Evolutionary conservation across 2,888 invertebrate species (phyloP).

Genomic region (Didymodactylos carnosus): DNA sequence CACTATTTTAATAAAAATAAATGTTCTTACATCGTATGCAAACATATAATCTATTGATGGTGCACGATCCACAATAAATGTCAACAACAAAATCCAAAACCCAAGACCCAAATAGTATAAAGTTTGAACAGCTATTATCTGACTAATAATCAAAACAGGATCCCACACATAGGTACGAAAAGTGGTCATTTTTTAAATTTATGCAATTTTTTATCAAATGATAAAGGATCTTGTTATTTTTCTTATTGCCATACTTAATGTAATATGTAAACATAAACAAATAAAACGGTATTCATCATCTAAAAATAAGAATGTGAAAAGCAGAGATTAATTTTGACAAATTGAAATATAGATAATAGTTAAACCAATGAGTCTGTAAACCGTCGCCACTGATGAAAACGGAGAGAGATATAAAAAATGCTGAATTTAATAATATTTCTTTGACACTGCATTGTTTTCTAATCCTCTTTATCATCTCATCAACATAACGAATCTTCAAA

Average conservation of each 20-base stretch:
- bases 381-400: too few species aligned
- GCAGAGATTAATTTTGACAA: too few species aligned
- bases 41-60: slow-evolving; percentile 64
- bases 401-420: too few species aligned
- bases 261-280: too few species aligned
- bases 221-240: not conserved
- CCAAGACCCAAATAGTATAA: slow-evolving; percentile 48
- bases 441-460: too few species aligned
- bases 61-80: slow-evolving; percentile 34
- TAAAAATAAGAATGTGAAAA: too few species aligned
- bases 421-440: too few species aligned
- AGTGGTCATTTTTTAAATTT: slow-evolving; percentile 30
- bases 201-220: not conserved
- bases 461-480: too few species aligned
- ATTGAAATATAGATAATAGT: too few species aligned
- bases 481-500: too few species aligned
- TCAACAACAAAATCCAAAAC: slow-evolving; percentile 45
- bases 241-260: not conserved
- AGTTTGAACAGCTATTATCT: slow-evolving; percentile 69
- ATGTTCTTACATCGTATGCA: slow-evolving; percentile 55
- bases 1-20: not conserved
- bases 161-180: slow-evolving; percentile 93
- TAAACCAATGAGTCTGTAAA: too few species aligned
- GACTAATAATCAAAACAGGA: slow-evolving; percentile 66
- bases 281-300: too few species aligned